Evolutionary conservation across 1,140 invertebrate species (phyloP).

Genomic region (Eueides isabella): DNA sequence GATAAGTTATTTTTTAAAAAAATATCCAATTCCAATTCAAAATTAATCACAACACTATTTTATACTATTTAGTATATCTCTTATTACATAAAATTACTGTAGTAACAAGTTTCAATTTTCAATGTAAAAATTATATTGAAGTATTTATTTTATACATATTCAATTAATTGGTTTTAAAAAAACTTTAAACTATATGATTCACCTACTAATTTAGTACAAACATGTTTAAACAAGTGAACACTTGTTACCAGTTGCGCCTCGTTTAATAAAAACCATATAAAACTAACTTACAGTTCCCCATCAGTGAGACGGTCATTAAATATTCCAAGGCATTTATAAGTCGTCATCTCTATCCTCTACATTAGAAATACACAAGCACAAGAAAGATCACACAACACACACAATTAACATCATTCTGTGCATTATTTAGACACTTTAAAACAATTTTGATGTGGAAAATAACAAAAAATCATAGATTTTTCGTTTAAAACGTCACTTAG

Average conservation of each 20-base stretch:
- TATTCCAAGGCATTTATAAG: conserved; percentile 43
- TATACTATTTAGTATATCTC: no score
- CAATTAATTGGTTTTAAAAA: background rate
- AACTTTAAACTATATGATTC: background rate
- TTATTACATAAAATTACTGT: no score
- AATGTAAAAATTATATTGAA: no score
- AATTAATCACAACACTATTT: no score
- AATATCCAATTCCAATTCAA: no score
- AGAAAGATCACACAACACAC: conserved; percentile 23
- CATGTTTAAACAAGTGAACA: conserved; percentile 26
- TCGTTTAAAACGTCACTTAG: background rate
- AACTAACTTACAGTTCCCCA: conserved; percentile 72
- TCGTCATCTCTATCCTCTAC: conserved; percentile 69
- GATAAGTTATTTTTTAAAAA: no score
- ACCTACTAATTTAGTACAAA: background rate
- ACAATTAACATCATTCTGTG: background rate
- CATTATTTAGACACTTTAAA: background rate
- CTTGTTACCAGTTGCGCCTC: background rate
- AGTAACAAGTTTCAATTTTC: no score
- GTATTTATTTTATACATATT: no score
- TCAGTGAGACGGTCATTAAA: conserved; percentile 62
- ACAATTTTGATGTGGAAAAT: background rate
- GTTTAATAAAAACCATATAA: conserved; percentile 10
- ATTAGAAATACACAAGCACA: conserved; percentile 44
- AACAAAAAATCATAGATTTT: background rate